A percentile compares a stretch with the other conserved stretches of the same genome.
phyloP scores from a whole-genome alignment of 2,888 invertebrate genomes.

The Nesidiocoris tenuis region DNA sequence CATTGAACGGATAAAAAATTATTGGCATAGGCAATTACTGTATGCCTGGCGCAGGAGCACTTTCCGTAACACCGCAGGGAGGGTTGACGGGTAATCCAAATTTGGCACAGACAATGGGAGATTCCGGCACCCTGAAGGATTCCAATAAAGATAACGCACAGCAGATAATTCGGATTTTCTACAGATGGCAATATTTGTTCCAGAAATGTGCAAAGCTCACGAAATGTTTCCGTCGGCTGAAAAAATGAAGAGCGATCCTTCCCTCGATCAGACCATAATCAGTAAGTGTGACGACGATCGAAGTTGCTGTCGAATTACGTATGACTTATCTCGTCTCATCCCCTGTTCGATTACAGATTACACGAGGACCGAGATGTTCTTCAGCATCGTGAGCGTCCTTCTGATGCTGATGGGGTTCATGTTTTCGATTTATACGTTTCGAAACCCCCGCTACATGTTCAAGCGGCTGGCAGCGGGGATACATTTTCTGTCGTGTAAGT shows the following conservation, averaged over 20 bases:
- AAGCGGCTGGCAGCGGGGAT: constrained; percentile 82
- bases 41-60: too few species aligned
- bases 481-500: constrained; percentile 77
- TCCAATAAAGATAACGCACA: too few species aligned
- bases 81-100: too few species aligned
- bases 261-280: constrained; percentile 60
- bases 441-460: constrained; percentile 83
- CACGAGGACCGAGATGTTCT: constrained; percentile 78
- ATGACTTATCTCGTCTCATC: too few species aligned
- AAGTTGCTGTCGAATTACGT: too few species aligned
- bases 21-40: too few species aligned
- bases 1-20: too few species aligned
- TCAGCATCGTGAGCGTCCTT: constrained; percentile 76
- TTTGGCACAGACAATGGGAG: too few species aligned
- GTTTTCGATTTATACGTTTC: constrained; percentile 80
- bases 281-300: constrained; percentile 61
- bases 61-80: too few species aligned
- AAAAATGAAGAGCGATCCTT: constrained; percentile 58
- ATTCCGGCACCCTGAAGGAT: too few species aligned
- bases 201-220: constrained; percentile 63
- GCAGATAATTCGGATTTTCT: too few species aligned
- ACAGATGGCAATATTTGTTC: constrained; percentile 44
- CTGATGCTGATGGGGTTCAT: constrained; percentile 79
- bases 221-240: constrained; percentile 63
- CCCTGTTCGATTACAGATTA: constrained; percentile 67